Base-by-base conservation (phyloP, 2,113 vertebrate species). In the Syngnathoides biaculeatus region DNA sequence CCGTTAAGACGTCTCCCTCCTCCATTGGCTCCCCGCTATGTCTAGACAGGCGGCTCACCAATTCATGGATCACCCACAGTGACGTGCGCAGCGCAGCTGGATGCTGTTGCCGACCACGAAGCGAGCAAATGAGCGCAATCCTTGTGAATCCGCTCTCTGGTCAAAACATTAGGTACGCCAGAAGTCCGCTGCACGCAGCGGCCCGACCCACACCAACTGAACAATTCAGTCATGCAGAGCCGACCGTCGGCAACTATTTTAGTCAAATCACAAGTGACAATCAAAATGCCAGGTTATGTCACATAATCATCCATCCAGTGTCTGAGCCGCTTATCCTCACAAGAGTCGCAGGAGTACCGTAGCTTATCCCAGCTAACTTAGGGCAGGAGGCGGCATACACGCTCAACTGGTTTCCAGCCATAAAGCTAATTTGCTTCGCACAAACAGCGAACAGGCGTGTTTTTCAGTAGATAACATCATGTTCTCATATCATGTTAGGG, bases 1-100 rank as follows among this genome's bases (percentile, higher is more conserved):
- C 30, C 65, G 66, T 71, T 40, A 59, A 74, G 47, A 40, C 26
- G 22, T 68, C 64, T 39, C 26, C 53, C 67, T 79, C 59, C 71
- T 62, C 75, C 71, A 77, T 74, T 69, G 47, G 66, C 65, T 64
- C 64, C 17, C 59, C 67, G 69, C 73, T 48, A 57, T 43, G 85
- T 85, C 82, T 84, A 86, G 83, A 87, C 87, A 77, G 68, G 77
- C 70, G 74, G 82, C 80, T 75, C 79, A 59, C 82, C 45, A 74
- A 90, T 88, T 78, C n/a, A 89, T 89, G 74, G 84, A 84, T 84
- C 82, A 83, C 83, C 79, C 26, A 12, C 59, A 58, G 65, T 74
- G 71, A 74, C 50, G 63, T 76, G 78, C 67, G 75, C 67, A 59
- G 70, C 79, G 76, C 77, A 86, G 77, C 63, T 73, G 78, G 71